Evolutionary conservation across 2,888 invertebrate genomes (phyloP), one percentile per base, ranked within the genome.

Genomic region (Lapara coniferarum): DNA sequence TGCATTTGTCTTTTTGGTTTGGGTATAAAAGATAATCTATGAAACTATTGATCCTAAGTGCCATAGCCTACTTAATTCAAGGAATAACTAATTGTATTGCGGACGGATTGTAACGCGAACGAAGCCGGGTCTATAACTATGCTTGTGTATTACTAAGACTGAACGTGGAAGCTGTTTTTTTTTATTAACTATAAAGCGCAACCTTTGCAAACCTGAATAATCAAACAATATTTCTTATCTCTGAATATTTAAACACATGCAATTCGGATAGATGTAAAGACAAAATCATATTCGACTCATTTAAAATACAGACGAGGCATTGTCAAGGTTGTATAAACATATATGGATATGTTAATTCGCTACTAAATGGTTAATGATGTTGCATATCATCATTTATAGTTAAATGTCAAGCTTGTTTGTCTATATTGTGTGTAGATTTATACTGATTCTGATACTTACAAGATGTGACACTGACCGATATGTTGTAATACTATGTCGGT

Each of bases 341-440:
- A 19, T 25, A 56, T 25, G 25, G 25, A 25, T 46, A 63, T 63
- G 63, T 6, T 19, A 63, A 63, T 63, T 46, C 12, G 46, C 5
- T 6, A 46, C 46, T 16, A 46, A 59, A 59, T 63, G 16, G 59
- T 19, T 19, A 63, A 63, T 63, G 10, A 63, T 49, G 16, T 63
- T 63, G 63, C 49, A 63, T 63, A 49, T 49, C 1, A 63, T 3
- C 12, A 16, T 37, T 25, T 63, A 49, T 16, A 63, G 7, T 19
- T 49, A 63, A 63, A 63, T 63, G 63, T 63, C 63, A 63, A 63
- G 19, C 19, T 19, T 63, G 7, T 10, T 14, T 49, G 46, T 63
- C 19, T 19, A 63, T 49, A 49, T 37, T 37, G 37, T 49, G 46
- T 63, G 46, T 19, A 63, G 46, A 49, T 37, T 37, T 37, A 49